Conservation (phyloP, 2,797 vertebrate species). For the Etheostoma perlongum region DNA sequence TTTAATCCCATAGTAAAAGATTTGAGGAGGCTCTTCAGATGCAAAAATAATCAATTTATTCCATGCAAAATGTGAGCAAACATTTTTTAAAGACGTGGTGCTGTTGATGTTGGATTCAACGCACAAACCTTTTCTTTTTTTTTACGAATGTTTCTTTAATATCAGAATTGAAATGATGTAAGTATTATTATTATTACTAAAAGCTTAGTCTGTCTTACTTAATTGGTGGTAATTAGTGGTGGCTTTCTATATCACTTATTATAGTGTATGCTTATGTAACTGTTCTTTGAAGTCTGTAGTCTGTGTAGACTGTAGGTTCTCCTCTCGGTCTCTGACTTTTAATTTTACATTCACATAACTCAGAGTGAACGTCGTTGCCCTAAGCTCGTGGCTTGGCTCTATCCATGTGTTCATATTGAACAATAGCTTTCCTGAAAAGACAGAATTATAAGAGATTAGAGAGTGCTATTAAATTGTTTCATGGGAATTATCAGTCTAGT, state of each 20-base stretch:
- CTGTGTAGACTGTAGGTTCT: conserved; percentile 20
- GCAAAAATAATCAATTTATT: not conserved
- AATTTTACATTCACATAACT: conserved; percentile 47
- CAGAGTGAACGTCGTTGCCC: conserved; percentile 8
- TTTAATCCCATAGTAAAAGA: not conserved
- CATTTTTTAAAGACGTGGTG: not conserved
- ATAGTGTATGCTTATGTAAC: conserved; percentile 18
- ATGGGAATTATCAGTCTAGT: conserved; percentile 54
- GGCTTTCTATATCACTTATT: not conserved
- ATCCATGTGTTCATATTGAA: conserved; percentile 38
- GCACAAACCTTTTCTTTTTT: not conserved
- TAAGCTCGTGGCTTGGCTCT: conserved; percentile 21
- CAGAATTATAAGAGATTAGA: conserved; percentile 61
- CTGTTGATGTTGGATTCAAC: not conserved
- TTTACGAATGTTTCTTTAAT: not conserved
- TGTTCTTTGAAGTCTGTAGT: conserved; percentile 9
- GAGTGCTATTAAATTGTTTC: conserved; percentile 65
- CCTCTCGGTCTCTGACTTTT: conserved; percentile 29
- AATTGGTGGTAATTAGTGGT: not conserved
- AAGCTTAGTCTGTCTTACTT: not conserved
- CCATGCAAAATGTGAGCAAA: not conserved
- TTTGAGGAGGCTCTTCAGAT: not conserved
- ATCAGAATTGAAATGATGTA: conserved; percentile 7
- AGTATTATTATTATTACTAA: conserved; percentile 10
- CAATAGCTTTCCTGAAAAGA: conserved; percentile 42